Conservation (phyloP, 2,113 vertebrate species). For the Nymphicus hollandicus region DNA sequence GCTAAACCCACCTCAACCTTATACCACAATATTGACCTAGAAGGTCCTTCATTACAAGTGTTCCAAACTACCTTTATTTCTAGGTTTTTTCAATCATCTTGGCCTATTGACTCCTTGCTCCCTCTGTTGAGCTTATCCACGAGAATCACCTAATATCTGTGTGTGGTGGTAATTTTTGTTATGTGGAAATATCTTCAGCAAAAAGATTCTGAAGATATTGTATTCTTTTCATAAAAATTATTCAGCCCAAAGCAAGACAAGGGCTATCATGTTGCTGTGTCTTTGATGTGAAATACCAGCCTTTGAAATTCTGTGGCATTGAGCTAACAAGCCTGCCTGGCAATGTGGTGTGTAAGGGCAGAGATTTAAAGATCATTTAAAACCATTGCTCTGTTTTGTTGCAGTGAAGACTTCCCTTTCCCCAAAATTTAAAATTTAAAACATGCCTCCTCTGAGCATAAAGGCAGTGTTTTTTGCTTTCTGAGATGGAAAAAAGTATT, state of each 20-base stretch:
- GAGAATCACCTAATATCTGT: not conserved
- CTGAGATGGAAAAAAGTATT: slow-evolving; percentile 39
- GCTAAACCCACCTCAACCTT: not conserved
- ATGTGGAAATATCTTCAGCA: not conserved
- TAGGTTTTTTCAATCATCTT: not conserved
- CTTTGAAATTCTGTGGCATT: not conserved
- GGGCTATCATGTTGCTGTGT: not conserved
- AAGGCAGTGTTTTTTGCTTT: slow-evolving; percentile 42
- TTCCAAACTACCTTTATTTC: not conserved
- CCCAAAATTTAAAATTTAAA: slow-evolving; percentile 56
- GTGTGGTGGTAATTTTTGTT: not conserved
- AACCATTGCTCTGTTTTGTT: slow-evolving; percentile 40
- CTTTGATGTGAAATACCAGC: not conserved
- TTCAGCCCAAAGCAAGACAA: not conserved
- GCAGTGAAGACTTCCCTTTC: not conserved
- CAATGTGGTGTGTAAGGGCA: not conserved
- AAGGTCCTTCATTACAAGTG: not conserved
- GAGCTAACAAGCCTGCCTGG: slow-evolving; percentile 5
- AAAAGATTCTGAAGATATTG: not conserved
- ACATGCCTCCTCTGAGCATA: not conserved
- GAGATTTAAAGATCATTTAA: slow-evolving; percentile 44
- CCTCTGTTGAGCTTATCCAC: not conserved
- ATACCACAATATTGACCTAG: not conserved
- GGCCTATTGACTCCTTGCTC: not conserved
- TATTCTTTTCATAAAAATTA: not conserved